These are phyloP conservation scores for Cochlearius cochlearius DNA, from an alignment of 2,113 vertebrate genomes.

Conservation along the genomic window DNA sequence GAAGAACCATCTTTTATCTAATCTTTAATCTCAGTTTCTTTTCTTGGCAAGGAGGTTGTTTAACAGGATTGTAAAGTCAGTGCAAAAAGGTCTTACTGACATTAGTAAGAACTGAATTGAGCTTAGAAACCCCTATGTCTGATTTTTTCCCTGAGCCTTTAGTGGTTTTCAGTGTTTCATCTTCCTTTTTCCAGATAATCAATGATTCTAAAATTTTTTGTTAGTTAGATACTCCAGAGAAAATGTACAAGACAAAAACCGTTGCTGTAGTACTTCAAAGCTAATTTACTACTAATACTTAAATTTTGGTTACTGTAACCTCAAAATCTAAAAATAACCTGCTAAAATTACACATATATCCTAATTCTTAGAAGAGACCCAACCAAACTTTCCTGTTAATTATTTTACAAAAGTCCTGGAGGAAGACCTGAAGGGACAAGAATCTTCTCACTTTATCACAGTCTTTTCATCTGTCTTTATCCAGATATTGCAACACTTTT, in stretches of 20 bases:
- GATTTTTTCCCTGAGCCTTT: not conserved
- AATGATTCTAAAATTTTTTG: not conserved
- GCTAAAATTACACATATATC: not conserved
- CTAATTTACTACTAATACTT: not conserved
- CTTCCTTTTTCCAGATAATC: not conserved
- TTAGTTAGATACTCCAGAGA: not conserved
- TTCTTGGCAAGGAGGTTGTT: not conserved
- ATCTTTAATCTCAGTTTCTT: not conserved
- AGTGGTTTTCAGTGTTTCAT: not conserved
- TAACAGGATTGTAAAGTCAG: not conserved
- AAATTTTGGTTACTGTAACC: not conserved
- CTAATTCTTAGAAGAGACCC: not conserved
- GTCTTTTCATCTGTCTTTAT: not conserved
- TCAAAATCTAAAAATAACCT: not conserved
- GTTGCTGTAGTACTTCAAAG: not conserved
- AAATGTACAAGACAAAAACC: not conserved
- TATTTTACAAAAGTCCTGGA: not conserved
- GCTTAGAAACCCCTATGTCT: not conserved
- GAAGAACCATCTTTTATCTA: not conserved
- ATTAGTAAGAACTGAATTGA: not conserved
- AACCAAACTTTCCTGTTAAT: not conserved
- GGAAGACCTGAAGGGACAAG: not conserved
- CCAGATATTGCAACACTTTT: not conserved
- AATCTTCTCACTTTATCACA: not conserved
- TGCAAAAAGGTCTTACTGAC: not conserved